Evolutionary conservation across 2,888 invertebrate genomes (phyloP), one percentile per base, ranked within the genome.

Genomic region (Augochlorella aurata): DNA sequence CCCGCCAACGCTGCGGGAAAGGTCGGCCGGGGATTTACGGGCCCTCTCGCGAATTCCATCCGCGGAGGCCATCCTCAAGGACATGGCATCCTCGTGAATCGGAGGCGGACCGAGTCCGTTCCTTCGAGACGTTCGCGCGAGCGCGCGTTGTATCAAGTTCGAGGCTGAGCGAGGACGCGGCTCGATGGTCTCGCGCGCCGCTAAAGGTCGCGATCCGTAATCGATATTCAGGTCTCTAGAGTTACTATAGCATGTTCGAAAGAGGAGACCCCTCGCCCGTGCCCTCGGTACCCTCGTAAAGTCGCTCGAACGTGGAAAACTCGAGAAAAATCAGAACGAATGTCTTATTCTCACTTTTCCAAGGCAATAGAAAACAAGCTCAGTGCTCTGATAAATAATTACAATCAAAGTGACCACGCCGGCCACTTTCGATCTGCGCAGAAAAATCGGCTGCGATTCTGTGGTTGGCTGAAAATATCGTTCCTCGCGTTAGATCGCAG

Each of bases 181-280:
- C 29, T 81, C n/a, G 58, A 54, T 73, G 71, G 10, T 24, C 38
- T 29, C 63, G 47, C 63, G n/a, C 29, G 38, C 10, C 12, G 58
- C n/a, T 38, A 69, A 75, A 81, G 76, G 77, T 79, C 73, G 76
- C 73, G 76, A 76, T 73, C 47, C 45, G 82, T 74, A 82, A 83
- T 79, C 65, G 79, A 79, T 82, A 74, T 47, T 49, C 69, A 21
- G 9, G 61, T 54, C 21, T 75, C 81, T 82, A 71, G 79, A 58
- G 52, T 83, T 82, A 76, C 82, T 16, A 24, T 24, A 24, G 24
- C 14, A 1, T 7, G 8, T 7, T 14, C 58, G 24, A 24, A 58
- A 58, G 58, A 16, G 58, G 24, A 58, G 58, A 16, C 58, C 38
- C 5, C 38, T 7, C 0, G 38, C 0, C 38, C 38, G 4, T 7